Evolutionary conservation across 2,888 invertebrate genomes (phyloP), one percentile per base, ranked within the genome.

Genomic region (Agonopterix arenella): DNA sequence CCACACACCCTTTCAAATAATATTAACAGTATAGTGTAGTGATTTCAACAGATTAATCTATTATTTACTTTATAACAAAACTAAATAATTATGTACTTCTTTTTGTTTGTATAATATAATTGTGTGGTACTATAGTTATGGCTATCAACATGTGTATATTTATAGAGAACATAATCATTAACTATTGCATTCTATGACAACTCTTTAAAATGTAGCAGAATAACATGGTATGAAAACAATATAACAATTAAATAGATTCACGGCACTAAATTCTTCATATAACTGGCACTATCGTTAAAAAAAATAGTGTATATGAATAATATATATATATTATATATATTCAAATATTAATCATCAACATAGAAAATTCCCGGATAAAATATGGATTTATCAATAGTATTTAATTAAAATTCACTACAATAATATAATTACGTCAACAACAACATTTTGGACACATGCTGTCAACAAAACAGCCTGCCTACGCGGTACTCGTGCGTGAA

Each of bases 281-380:
- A 70, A 70, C 70, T 69, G 75, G 66, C 72, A 78, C 68, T 76
- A 77, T 77, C 67, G 70, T 74, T 58, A 62, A 66, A 80, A 77
- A 79, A 76, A 81, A 73, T 76, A 67, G 79, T 85, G 85, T 85
- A 85, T 85, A 84, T 80, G 82, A 85, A 86, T 81, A 84, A 79
- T 79, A 73, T 40, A n/a, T 40, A 40, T 40, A 18, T n/a, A 40
- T 18, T 13, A 11, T 11, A 51, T 46, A 59, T 58, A 77, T 69
- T 76, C 73, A 74, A 78, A 70, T 78, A 76, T 73, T 72, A 72
- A 74, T 75, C 64, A 72, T 79, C 70, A 81, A 83, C 79, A 81
- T 76, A 73, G 62, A 77, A 76, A 80, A 76, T 79, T 69, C 72
- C 68, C 73, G 78, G 65, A 75, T 81, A 82, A 82, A 84, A 78